These are phyloP conservation scores for Cheilosia impressa DNA, from an alignment of 2,888 invertebrate genomes.

Conservation along the genomic window DNA sequence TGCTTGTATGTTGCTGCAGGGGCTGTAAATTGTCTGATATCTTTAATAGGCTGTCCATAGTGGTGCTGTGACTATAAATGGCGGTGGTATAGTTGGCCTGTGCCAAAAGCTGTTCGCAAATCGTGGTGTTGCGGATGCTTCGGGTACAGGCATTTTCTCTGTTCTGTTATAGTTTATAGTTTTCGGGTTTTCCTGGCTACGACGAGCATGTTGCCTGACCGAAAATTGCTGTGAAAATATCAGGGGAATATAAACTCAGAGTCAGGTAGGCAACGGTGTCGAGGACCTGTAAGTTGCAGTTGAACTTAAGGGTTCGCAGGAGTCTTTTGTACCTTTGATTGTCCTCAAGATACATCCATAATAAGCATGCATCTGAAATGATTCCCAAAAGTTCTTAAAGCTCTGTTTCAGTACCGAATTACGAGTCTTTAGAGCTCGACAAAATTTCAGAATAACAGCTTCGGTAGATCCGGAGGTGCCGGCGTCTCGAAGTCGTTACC, in stretches of 20 bases:
- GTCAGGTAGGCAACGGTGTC: constrained; percentile 40
- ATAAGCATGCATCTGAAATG: too few relatives aligned
- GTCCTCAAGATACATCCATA: too few relatives aligned
- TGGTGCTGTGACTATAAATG: constrained; percentile 69
- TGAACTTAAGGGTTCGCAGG: constrained; percentile 16
- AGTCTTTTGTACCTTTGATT: background rate
- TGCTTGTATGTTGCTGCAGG: constrained; percentile 73
- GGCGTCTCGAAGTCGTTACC: too few relatives aligned
- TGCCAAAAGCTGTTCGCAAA: constrained; percentile 67
- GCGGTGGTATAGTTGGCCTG: constrained; percentile 35
- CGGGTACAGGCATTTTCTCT: constrained; percentile 32
- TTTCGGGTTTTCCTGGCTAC: constrained; percentile 47
- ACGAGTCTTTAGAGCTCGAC: too few relatives aligned
- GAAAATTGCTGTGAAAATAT: constrained; percentile 61
- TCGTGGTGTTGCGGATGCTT: constrained; percentile 34
- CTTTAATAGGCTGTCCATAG: constrained; percentile 75
- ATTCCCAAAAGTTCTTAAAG: too few relatives aligned
- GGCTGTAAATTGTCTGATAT: constrained; percentile 75
- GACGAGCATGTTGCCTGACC: constrained; percentile 52
- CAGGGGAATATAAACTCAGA: constrained; percentile 1
- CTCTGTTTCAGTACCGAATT: too few relatives aligned
- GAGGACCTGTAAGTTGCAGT: constrained; percentile 15
- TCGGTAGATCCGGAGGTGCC: too few relatives aligned
- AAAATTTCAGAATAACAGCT: too few relatives aligned
- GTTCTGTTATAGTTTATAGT: constrained; percentile 68